Percentiles rank a stretch among this genome's conserved stretches.
phyloP scores from a whole-genome alignment of 2,113 vertebrate genomes.

The Oreochromis tanganicae region DNA sequence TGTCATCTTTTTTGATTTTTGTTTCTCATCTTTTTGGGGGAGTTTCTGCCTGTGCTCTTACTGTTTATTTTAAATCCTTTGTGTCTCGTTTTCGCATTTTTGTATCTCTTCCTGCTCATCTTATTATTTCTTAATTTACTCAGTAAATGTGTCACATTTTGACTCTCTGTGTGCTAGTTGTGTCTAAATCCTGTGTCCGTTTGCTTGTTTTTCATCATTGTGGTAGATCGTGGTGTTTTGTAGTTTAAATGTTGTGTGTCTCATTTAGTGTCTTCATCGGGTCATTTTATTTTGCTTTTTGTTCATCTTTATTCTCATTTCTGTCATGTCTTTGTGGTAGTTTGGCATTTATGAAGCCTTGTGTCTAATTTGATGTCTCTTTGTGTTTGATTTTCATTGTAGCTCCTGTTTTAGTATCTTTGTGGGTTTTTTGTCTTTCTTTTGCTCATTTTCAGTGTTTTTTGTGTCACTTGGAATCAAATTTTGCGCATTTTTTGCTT shows the following conservation, averaged over 20 bases:
- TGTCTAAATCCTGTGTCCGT: background rate
- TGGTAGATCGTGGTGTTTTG: background rate
- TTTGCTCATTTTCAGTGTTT: background rate
- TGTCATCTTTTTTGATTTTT: background rate
- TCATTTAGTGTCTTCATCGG: background rate
- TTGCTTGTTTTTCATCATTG: background rate
- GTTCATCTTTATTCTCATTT: background rate
- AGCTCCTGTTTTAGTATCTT: background rate
- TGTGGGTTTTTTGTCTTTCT: background rate
- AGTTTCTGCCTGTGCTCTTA: background rate
- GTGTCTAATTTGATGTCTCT: background rate
- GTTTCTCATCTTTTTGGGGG: background rate
- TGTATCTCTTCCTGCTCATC: background rate
- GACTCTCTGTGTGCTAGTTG: background rate
- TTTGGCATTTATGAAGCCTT: background rate
- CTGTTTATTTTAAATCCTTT: background rate
- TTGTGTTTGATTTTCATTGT: background rate
- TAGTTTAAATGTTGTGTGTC: background rate
- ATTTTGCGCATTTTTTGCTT: background rate
- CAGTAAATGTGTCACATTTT: background rate
- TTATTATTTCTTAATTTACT: background rate
- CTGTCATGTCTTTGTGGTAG: background rate
- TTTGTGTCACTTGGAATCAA: background rate
- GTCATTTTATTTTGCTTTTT: background rate
- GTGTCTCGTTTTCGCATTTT: background rate